phyloP scores from a whole-genome alignment of 2,113 vertebrate species.

The Neotoma lepida region DNA sequence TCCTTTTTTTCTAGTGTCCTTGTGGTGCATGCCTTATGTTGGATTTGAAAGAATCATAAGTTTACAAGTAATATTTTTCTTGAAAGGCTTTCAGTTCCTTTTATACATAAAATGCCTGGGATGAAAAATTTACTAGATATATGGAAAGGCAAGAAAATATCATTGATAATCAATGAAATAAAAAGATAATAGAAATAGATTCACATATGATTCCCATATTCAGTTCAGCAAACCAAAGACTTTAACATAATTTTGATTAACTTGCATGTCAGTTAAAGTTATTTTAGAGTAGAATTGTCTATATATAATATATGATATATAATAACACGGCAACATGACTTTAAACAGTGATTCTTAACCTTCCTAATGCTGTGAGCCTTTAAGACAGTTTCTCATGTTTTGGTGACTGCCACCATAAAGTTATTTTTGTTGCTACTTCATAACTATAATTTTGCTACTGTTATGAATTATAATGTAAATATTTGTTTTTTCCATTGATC shows the following conservation, averaged over 20 bases:
- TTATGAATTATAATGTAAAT: not conserved
- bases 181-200: not conserved
- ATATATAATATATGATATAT: not conserved
- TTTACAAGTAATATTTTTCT: not conserved
- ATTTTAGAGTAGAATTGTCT: not conserved
- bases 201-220: not conserved
- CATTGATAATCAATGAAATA: not conserved
- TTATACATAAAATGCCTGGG: not conserved
- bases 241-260: constrained; percentile 23
- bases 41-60: not conserved
- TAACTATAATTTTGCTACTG: not conserved
- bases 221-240: not conserved
- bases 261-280: not conserved
- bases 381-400: not conserved
- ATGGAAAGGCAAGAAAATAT: not conserved
- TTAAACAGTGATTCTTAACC: not conserved
- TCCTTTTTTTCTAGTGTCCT: not conserved
- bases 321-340: not conserved
- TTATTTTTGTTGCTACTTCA: not conserved
- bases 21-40: not conserved
- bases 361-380: not conserved
- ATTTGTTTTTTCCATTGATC: not conserved
- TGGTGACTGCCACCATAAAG: not conserved
- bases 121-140: not conserved
- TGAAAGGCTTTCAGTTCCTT: not conserved